A percentile compares a stretch with the other conserved stretches of the same genome.
Evolutionary conservation across 2,797 vertebrate genomes (phyloP).

Genomic region (Tokudaia tokunoshimensis): DNA sequence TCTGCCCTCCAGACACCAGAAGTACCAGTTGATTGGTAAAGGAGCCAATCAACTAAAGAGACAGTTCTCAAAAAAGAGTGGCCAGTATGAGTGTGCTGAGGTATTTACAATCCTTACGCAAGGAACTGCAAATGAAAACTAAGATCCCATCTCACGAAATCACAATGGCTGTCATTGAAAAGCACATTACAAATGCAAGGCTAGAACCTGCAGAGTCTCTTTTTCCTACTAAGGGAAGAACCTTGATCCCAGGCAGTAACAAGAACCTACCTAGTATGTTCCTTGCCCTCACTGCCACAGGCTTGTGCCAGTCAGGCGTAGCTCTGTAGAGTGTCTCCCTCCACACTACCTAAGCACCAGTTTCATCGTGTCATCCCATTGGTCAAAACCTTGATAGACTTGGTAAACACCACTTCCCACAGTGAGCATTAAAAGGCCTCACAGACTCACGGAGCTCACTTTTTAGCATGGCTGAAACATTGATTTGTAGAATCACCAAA

Average conservation of each 20-base stretch:
- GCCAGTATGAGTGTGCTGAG: background rate
- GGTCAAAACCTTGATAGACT: background rate
- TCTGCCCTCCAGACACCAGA: background rate
- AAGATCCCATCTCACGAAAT: background rate
- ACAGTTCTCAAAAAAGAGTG: background rate
- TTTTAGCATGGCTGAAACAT: background rate
- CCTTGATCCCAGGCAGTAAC: background rate
- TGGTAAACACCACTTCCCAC: background rate
- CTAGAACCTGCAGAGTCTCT: background rate
- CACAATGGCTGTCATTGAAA: background rate
- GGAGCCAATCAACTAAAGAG: background rate
- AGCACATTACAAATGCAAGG: background rate
- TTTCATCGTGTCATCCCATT: background rate
- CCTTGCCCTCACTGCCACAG: background rate
- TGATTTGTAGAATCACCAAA: background rate
- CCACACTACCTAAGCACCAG: background rate
- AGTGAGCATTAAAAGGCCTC: background rate
- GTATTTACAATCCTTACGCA: background rate
- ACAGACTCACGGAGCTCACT: background rate
- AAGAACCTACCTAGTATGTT: background rate
- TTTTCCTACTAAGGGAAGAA: background rate
- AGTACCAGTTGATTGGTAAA: background rate
- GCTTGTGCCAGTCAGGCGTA: background rate
- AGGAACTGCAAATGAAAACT: background rate
- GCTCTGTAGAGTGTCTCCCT: background rate